Evolutionary conservation across 2,888 invertebrate genomes (phyloP).

Genomic region (Heliconius charithonia): DNA sequence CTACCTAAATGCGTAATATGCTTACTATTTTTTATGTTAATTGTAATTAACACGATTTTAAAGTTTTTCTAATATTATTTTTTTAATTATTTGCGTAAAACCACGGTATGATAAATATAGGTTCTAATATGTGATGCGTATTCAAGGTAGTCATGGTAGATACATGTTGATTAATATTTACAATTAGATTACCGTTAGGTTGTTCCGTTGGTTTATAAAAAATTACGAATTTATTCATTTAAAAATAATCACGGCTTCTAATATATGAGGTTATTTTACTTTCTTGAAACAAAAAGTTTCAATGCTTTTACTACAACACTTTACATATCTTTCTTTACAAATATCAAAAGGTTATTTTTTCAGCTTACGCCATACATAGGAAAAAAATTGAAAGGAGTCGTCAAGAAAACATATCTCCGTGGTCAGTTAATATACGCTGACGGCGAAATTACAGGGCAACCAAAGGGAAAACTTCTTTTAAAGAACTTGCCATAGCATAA

Average conservation of each 20-base stretch:
- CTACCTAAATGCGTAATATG: too few species aligned
- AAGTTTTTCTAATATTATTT: too few species aligned
- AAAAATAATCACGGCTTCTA: too few species aligned
- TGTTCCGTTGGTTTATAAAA: background rate
- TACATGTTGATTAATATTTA: background rate
- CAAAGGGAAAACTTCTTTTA: constrained; percentile 77
- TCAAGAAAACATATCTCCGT: constrained; percentile 86
- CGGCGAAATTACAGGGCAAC: constrained; percentile 65
- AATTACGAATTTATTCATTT: too few species aligned
- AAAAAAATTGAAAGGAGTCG: constrained; percentile 84
- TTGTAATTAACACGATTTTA: too few species aligned
- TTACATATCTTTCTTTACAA: too few species aligned
- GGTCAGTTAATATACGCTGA: constrained; percentile 85
- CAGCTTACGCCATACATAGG: constrained; percentile 87
- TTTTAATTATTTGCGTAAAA: too few species aligned
- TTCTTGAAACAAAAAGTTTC: background rate
- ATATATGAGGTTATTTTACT: too few species aligned
- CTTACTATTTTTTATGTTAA: too few species aligned
- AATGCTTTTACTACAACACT: background rate
- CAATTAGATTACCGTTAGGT: background rate
- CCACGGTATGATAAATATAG: too few species aligned
- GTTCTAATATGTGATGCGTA: too few species aligned
- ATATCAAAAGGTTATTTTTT: constrained; percentile 42
- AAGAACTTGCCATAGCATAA: constrained; percentile 31
- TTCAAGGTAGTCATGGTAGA: background rate